Conservation (phyloP, 2,888 invertebrate species). For the Eumerus sabulonum region DNA sequence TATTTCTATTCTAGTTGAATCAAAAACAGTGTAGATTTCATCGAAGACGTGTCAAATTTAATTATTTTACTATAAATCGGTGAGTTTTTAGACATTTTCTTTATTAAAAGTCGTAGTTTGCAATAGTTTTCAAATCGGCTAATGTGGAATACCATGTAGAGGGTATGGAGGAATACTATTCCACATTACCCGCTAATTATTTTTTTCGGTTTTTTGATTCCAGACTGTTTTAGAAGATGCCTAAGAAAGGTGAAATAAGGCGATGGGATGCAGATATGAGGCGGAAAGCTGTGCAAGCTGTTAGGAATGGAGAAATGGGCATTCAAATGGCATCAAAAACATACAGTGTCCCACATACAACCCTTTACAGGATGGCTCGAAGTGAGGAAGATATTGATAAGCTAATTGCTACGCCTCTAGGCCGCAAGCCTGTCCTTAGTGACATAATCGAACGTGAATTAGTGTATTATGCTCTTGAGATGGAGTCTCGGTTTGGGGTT, state of each 20-base stretch:
- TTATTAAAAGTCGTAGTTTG: conserved; percentile 17
- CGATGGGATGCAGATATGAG: neutral
- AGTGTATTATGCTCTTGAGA: conserved; percentile 25
- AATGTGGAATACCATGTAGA: conserved; percentile 23
- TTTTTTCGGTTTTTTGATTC: neutral
- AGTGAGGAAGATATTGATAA: conserved; percentile 24
- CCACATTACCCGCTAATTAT: conserved; percentile 12
- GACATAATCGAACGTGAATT: conserved; percentile 16
- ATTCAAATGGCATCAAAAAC: conserved; percentile 33
- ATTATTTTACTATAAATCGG: conserved; percentile 16
- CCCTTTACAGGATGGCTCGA: conserved; percentile 29
- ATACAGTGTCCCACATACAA: conserved; percentile 31
- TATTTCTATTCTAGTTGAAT: too few species aligned
- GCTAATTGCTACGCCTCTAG: conserved; percentile 22
- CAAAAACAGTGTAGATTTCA: neutral
- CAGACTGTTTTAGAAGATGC: conserved; percentile 1
- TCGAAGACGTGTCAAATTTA: conserved; percentile 2
- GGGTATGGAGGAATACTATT: conserved; percentile 19
- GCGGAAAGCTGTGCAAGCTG: conserved; percentile 24
- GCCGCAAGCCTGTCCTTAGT: conserved; percentile 27
- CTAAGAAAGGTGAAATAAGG: conserved; percentile 9
- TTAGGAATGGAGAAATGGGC: conserved; percentile 12
- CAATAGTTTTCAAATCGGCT: conserved; percentile 7
- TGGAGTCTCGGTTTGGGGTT: conserved; percentile 13
- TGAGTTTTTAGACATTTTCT: conserved; percentile 11